Evolutionary conservation across 2,113 vertebrate genomes (phyloP).

Genomic region (Neolamprologus modestus): DNA sequence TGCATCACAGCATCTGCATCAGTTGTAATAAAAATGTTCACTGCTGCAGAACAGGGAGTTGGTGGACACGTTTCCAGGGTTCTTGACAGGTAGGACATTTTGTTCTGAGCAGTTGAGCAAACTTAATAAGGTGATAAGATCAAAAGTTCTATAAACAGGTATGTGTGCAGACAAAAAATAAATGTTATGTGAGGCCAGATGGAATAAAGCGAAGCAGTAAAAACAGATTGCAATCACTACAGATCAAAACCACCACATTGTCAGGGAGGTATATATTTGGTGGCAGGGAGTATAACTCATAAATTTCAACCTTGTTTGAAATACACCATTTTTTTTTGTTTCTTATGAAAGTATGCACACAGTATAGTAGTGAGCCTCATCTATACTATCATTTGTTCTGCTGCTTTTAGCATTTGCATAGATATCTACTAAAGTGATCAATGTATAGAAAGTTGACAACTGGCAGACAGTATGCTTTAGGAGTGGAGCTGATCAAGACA

Average conservation of each 20-base stretch:
- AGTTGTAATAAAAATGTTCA: background rate
- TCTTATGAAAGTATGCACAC: background rate
- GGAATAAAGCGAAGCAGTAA: background rate
- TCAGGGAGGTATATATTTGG: background rate
- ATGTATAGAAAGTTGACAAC: conserved; percentile 7
- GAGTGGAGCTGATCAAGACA: conserved; percentile 52
- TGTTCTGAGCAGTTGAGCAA: background rate
- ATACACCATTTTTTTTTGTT: background rate
- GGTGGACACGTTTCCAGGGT: background rate
- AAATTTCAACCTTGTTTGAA: background rate
- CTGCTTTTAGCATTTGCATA: background rate
- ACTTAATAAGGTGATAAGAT: background rate
- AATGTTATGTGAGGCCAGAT: background rate
- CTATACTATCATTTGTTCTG: background rate
- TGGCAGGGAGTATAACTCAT: background rate
- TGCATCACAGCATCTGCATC: background rate
- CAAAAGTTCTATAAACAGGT: background rate
- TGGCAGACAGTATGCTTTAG: conserved; percentile 12
- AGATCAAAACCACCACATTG: background rate
- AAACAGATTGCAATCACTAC: background rate
- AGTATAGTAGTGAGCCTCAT: background rate
- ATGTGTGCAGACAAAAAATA: background rate
- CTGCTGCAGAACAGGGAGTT: background rate
- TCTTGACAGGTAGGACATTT: background rate
- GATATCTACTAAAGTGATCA: background rate